Evolutionary conservation across 2,797 vertebrate species (phyloP), one percentile per base, ranked within the genome.

Genomic region (Champsocephalus esox): DNA sequence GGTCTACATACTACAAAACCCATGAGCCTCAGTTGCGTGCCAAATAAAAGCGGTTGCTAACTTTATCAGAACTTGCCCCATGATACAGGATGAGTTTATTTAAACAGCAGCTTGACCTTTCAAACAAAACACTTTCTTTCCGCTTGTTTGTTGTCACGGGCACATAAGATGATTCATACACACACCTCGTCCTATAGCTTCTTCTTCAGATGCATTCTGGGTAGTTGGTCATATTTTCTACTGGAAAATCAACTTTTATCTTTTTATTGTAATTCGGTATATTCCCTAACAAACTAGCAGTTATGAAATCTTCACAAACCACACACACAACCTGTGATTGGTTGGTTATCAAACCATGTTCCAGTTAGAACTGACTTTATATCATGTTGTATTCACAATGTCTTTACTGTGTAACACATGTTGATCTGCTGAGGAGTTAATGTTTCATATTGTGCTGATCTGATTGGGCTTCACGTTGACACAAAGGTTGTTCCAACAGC

Each of bases 351-450:
- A 44, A 56, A 52, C 52, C 3, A 32, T n/a, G 61, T 56, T 49
- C 56, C 24, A 48, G 45, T 50, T 16, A 45, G 38, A 66, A 66
- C 34, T 38, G 9, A 38, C 6, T 38, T 7, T 38, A 46, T 52
- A 43, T 6, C 45, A 48, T 3, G 6, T 49, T 32, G 2, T 43
- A 14, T 8, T 65, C 9, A 44, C n/a, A 21, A 13, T 51, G 21
- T 59, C 8, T 74, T 21, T 17, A 51, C 17, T 9, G 21, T 45
- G 48, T 46, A 41, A 2, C n/a, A 28, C 2, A 0, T 32, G 44
- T 50, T 46, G 32, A n/a, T 58, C 32, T 68, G 55, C 32, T 24
- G 55, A 69, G 55, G 32, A 59, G 50, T 17, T 16, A 13, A 21
- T 65, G 61, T 12, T 12, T 7, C 0, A 38, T 12, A 12, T 0